These are phyloP conservation scores for Pemphredon lugubris DNA, from an alignment of 2,888 invertebrate genomes.

Conservation along the genomic window DNA sequence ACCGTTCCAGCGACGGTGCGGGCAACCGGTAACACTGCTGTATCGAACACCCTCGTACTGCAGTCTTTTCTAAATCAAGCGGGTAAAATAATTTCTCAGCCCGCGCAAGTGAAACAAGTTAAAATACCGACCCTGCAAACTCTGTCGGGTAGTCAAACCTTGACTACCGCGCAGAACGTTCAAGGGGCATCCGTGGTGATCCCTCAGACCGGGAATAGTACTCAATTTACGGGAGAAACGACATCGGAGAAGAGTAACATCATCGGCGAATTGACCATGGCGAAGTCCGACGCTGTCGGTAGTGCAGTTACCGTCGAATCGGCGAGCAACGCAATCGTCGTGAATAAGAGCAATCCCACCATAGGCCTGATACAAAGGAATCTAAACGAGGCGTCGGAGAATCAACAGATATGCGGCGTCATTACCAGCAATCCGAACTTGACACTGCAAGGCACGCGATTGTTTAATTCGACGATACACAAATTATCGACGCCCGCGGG, in stretches of 20 bases:
- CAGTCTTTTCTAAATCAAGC: constrained; percentile 87
- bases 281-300: constrained; percentile 44
- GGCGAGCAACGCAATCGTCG: constrained; percentile 66
- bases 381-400: constrained; percentile 69
- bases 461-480: constrained; percentile 76
- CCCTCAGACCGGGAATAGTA: constrained; percentile 65
- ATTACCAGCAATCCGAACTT: constrained; percentile 78
- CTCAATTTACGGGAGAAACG: constrained; percentile 61
- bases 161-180: constrained; percentile 60
- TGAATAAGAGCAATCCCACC: constrained; percentile 71
- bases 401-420: constrained; percentile 77
- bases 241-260: constrained; percentile 49
- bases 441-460: constrained; percentile 72
- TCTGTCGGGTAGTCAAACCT: constrained; percentile 62
- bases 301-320: constrained; percentile 55
- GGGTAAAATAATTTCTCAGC: constrained; percentile 80
- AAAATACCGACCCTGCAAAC: constrained; percentile 76
- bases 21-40: constrained; percentile 74
- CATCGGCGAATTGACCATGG: constrained; percentile 47
- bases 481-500: constrained; percentile 66
- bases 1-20: constrained; percentile 75
- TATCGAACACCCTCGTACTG: constrained; percentile 85
- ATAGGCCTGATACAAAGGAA: constrained; percentile 75
- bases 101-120: constrained; percentile 73
- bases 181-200: constrained; percentile 69